A percentile compares a stretch with the other conserved stretches of the same genome.
Evolutionary conservation across 2,797 vertebrate species (phyloP).

Genomic region (Lycodopsis pacificus): DNA sequence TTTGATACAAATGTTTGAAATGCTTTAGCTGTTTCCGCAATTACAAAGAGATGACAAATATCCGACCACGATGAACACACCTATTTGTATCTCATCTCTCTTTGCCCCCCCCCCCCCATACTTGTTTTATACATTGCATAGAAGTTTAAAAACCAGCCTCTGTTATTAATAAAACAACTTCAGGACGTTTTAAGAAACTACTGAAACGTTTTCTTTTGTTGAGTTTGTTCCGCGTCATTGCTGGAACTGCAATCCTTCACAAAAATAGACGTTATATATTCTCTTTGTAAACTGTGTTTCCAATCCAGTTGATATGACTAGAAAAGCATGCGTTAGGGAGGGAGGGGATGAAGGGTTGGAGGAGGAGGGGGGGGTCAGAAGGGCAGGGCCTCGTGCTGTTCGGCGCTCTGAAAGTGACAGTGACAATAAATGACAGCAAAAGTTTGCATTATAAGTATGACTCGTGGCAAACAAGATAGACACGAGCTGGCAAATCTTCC

Average conservation of each 20-base stretch:
- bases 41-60: constrained; percentile 96
- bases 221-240: constrained; percentile 45
- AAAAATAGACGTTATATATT: constrained; percentile 99
- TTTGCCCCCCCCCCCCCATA: constrained; percentile 60
- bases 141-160: constrained; percentile 98
- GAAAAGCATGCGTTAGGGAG: constrained; percentile 89
- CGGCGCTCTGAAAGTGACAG: constrained; percentile 89
- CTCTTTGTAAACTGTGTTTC: constrained; percentile 97
- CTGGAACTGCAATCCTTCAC: constrained; percentile 96
- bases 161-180: constrained; percentile 96
- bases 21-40: constrained; percentile 81
- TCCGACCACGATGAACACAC: constrained; percentile 88
- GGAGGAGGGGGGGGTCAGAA: constrained; percentile 52
- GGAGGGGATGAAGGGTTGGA: not conserved
- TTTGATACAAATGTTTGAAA: constrained; percentile 92
- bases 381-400: constrained; percentile 84
- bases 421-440: too few species aligned
- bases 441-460: too few species aligned
- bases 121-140: constrained; percentile 99
- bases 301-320: constrained; percentile 98
- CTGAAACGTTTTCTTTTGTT: constrained; percentile 87
- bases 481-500: too few species aligned
- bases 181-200: constrained; percentile 98
- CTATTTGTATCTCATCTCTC: constrained; percentile 82
- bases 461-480: too few species aligned